phyloP scores from a whole-genome alignment of 1,140 invertebrate species.

The Sesamia nonagrioides region DNA sequence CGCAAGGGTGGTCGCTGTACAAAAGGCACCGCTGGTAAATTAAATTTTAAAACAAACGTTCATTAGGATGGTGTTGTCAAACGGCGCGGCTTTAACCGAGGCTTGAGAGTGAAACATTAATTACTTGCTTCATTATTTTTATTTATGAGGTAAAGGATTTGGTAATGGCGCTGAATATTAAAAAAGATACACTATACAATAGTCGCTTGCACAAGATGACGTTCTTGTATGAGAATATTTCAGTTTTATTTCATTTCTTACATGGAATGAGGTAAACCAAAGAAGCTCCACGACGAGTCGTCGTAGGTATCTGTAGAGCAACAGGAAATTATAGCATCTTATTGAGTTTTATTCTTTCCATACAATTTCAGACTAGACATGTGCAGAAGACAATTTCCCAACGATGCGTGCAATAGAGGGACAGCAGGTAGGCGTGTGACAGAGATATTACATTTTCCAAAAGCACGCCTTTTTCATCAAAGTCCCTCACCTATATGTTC shows the following conservation, averaged over 20 bases:
- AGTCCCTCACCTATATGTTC: slow-evolving; percentile 77
- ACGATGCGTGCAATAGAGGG: slow-evolving; percentile 98
- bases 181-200: slow-evolving; percentile 53
- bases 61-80: slow-evolving; percentile 71
- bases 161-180: slow-evolving; percentile 85
- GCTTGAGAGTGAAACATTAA: slow-evolving; percentile 78
- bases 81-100: slow-evolving; percentile 79
- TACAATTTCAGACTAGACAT: slow-evolving; percentile 96
- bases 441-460: slow-evolving; percentile 66
- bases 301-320: slow-evolving; percentile 12
- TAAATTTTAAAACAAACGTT: slow-evolving; percentile 73
- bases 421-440: slow-evolving; percentile 95
- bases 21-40: slow-evolving; percentile 98
- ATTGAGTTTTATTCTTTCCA: slow-evolving; percentile 78
- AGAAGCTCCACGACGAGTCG: not conserved
- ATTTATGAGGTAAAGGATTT: slow-evolving; percentile 84
- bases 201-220: slow-evolving; percentile 63
- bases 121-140: slow-evolving; percentile 79
- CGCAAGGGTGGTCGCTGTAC: slow-evolving; percentile 97
- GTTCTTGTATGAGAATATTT: not conserved
- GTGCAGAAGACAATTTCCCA: slow-evolving; percentile 97
- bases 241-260: slow-evolving; percentile 53
- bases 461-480: slow-evolving; percentile 82
- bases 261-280: slow-evolving; percentile 51
- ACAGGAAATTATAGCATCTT: slow-evolving; percentile 53